Conservation (phyloP, 2,888 invertebrate genomes). For the Gasteruption jaculator region DNA sequence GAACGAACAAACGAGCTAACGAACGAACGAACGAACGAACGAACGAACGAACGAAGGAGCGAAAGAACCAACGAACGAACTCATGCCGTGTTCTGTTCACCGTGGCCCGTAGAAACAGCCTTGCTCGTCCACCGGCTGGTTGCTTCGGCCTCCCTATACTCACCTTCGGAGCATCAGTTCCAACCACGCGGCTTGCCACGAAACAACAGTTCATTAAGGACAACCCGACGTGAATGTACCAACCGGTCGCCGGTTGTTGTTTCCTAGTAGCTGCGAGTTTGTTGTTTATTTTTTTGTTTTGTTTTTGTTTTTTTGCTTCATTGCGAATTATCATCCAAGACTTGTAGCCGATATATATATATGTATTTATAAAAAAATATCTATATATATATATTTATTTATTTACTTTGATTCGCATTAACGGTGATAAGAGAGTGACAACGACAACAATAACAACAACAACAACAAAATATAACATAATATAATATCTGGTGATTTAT, state of each 20-base stretch:
- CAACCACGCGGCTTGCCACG: constrained; percentile 49
- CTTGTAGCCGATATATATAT: no score
- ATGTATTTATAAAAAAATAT: no score
- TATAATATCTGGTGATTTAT: no score
- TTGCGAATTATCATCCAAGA: no score
- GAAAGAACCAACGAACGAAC: constrained; percentile 17
- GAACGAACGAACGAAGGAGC: constrained; percentile 12
- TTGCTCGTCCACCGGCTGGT: constrained; percentile 24
- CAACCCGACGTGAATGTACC: no score
- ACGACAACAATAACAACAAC: no score
- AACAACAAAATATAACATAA: no score
- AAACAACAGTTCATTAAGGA: constrained; percentile 46
- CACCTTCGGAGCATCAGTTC: constrained; percentile 44
- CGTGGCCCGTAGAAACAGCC: constrained; percentile 36
- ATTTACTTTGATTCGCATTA: no score
- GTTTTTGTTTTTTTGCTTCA: no score
- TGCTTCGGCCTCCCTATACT: constrained; percentile 38
- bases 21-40: constrained; percentile 22
- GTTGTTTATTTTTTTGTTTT: constrained; percentile 5
- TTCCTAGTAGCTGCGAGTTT: constrained; percentile 3
- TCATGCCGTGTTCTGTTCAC: constrained; percentile 26
- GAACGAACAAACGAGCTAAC: constrained; percentile 27
- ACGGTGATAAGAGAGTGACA: no score
- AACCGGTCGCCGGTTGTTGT: neutral
- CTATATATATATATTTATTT: no score